Conservation (phyloP, 2,888 invertebrate species). For the Meteorus colon region DNA sequence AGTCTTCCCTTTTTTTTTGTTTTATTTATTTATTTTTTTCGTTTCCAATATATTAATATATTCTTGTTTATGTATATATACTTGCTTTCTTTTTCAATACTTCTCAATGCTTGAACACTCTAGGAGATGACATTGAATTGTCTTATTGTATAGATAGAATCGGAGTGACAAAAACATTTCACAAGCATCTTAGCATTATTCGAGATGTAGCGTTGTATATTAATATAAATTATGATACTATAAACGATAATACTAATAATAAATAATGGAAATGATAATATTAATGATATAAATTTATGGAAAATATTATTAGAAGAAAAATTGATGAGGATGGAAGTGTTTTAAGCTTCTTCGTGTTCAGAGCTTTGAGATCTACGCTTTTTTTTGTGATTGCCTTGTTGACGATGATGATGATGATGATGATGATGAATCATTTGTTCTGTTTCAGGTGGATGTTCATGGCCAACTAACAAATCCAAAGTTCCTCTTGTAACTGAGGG, state of each 20-base stretch:
- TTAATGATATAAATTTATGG: too few species aligned
- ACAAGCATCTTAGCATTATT: background rate
- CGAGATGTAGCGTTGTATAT: background rate
- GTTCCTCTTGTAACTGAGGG: constrained; percentile 60
- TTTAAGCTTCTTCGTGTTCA: constrained; percentile 68
- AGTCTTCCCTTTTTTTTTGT: constrained; percentile 22
- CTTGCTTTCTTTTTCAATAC: constrained; percentile 17
- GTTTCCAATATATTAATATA: constrained; percentile 21
- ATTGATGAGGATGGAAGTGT: background rate
- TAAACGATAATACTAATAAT: too few species aligned
- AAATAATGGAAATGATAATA: too few species aligned
- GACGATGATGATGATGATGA: constrained; percentile 62
- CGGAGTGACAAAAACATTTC: background rate
- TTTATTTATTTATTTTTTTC: constrained; percentile 5
- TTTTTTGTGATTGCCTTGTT: constrained; percentile 67
- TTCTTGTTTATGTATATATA: constrained; percentile 30
- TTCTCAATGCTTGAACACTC: constrained; percentile 28
- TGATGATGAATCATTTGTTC: constrained; percentile 64
- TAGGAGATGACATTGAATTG: background rate
- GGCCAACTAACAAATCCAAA: constrained; percentile 65
- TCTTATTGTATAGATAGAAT: constrained; percentile 13
- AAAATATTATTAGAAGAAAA: background rate
- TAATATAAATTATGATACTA: too few species aligned
- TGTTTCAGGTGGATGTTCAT: constrained; percentile 66
- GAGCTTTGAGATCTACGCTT: constrained; percentile 69